Conservation (phyloP, 2,888 invertebrate genomes). For the Abrostola tripartita region DNA sequence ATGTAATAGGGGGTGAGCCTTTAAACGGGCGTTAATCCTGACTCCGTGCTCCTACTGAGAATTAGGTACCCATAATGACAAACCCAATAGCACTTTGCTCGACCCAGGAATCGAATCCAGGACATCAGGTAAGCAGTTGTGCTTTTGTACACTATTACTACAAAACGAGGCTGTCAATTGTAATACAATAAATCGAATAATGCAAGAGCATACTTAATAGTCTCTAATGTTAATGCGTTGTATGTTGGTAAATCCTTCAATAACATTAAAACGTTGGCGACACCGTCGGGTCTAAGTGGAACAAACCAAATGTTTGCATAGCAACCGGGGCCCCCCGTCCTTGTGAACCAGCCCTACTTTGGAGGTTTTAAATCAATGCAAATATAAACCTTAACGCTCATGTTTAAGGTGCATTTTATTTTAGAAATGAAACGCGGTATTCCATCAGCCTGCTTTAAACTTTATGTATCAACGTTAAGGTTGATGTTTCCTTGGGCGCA, state of each 20-base stretch:
- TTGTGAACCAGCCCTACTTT: constrained; percentile 53
- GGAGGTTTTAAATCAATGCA: constrained; percentile 8
- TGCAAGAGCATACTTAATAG: not conserved
- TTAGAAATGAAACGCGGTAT: not conserved
- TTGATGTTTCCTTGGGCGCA: constrained; percentile 37
- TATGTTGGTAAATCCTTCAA: constrained; percentile 4
- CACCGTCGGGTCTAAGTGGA: constrained; percentile 54
- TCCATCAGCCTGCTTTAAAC: constrained; percentile 21
- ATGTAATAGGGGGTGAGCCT: too few species aligned
- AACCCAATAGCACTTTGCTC: too few species aligned
- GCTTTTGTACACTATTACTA: too few species aligned
- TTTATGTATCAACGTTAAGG: not conserved
- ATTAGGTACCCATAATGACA: too few species aligned
- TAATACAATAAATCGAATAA: too few species aligned
- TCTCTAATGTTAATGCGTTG: constrained; percentile 13
- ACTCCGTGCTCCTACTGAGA: too few species aligned
- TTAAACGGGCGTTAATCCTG: too few species aligned
- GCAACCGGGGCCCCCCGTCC: constrained; percentile 73
- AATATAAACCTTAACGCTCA: constrained; percentile 39
- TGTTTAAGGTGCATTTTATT: constrained; percentile 21
- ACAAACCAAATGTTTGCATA: constrained; percentile 64
- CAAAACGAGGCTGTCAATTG: too few species aligned
- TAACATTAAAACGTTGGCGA: constrained; percentile 24
- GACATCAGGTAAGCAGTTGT: too few species aligned
- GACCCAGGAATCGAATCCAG: too few species aligned